These are phyloP conservation scores for Pipistrellus pipistrellus DNA, from an alignment of 2,797 vertebrate species.

Conservation along the genomic window DNA sequence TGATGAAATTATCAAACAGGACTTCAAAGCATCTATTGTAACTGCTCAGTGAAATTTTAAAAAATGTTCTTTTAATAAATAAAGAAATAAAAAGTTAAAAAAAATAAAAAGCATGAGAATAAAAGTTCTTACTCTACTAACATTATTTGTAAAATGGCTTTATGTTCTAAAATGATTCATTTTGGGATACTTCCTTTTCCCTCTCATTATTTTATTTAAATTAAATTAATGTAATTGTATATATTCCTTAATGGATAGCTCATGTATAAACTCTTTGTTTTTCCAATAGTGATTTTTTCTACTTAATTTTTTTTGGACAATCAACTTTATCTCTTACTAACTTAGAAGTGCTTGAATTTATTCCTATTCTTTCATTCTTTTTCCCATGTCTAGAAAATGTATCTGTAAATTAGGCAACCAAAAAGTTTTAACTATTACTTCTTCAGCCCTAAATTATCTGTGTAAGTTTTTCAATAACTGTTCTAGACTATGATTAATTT, in stretches of 20 bases:
- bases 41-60: neutral
- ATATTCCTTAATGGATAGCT: neutral
- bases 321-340: neutral
- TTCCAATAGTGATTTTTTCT: neutral
- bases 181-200: neutral
- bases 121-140: neutral
- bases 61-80: conserved; percentile 31
- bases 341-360: neutral
- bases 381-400: neutral
- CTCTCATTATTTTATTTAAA: neutral
- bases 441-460: neutral
- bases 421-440: neutral
- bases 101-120: too few relatives aligned
- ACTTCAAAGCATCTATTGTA: conserved; percentile 7
- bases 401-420: neutral
- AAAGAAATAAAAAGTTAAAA: neutral
- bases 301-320: neutral
- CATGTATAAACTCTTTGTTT: neutral
- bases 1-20: neutral
- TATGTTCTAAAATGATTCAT: neutral
- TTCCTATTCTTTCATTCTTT: neutral
- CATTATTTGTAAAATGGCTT: neutral
- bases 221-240: neutral
- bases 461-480: neutral
- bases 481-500: neutral